Conservation (phyloP, 2,113 vertebrate genomes). For the Indri indri region DNA sequence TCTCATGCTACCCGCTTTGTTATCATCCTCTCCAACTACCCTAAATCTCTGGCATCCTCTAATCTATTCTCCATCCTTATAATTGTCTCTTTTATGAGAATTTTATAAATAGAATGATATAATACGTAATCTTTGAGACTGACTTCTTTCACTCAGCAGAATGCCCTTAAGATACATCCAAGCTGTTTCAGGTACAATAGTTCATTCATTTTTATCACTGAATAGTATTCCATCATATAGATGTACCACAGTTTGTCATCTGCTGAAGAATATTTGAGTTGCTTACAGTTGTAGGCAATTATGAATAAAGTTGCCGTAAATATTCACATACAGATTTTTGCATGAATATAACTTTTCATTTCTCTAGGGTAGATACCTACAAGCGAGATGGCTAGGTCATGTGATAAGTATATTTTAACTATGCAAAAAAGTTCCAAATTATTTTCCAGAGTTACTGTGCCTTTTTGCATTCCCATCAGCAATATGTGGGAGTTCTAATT, state of each 20-base stretch:
- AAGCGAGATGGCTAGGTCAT: not conserved
- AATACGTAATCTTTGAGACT: not conserved
- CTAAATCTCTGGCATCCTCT: not conserved
- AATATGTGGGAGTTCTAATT: not conserved
- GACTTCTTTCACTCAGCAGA: not conserved
- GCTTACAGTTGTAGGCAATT: not conserved
- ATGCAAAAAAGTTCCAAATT: not conserved
- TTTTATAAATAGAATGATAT: not conserved
- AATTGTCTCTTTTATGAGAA: not conserved
- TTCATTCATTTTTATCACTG: not conserved
- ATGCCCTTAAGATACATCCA: not conserved
- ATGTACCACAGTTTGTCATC: not conserved
- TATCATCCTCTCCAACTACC: too few relatives aligned
- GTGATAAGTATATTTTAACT: not conserved
- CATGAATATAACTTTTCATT: not conserved
- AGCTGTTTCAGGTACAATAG: not conserved
- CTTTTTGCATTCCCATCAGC: not conserved
- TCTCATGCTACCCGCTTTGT: not conserved
- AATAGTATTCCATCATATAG: not conserved
- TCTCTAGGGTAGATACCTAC: not conserved
- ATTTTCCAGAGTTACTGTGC: not conserved
- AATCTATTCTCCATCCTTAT: not conserved
- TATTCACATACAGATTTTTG: not conserved
- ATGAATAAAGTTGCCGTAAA: not conserved
- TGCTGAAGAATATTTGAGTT: not conserved